Base-by-base conservation (phyloP, 2,888 invertebrate species). In the Mythimna ferrago region DNA sequence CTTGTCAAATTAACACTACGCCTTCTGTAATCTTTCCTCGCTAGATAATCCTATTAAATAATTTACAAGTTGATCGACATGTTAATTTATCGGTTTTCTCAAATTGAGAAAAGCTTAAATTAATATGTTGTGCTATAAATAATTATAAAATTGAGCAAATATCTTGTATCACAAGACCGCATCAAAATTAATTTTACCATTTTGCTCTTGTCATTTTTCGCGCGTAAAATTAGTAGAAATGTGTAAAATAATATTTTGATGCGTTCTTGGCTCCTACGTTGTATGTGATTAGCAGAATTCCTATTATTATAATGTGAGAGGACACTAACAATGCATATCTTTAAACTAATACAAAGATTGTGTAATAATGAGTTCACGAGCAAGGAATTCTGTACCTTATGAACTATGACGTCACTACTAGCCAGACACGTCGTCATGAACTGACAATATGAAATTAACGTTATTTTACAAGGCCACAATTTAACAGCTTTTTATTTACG, bases 311-410 rank as follows among this genome's bases (percentile, higher is more conserved):
- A 76, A 61, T 41, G 21, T 78, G 84, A 83, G 76, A 84, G 83
- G 86, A 78, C 72, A 85, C 67, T 76, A 77, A 78, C 73, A 68
- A 84, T 83, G 84, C 89, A 89, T 89, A 89, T 89, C 89, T 89
- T 76, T 84, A 81, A 86, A 74, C 68, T 83, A 85, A 85, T 78
- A 81, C 79, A 81, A 86, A 85, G 88, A 88, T 81, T 83, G 85
- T 86, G 82, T 81, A 67, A 83, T 83, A 84, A 83, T 85, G 78
- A 80, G 80, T 78, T 83, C 83, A 73, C 83, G 62, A 68, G 68
- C 63, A 73, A 82, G 88, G 87, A 83, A 83, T 85, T 86, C 86
- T 81, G 81, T 75, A 48, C 53, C 58, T 64, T 56, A 53, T 48
- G 51, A 65, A 63, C 54, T 68, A 54, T 66, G 53, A 69, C 81